Conservation (phyloP, 1,140 invertebrate genomes). For the Dinothrombium tinctorium region DNA sequence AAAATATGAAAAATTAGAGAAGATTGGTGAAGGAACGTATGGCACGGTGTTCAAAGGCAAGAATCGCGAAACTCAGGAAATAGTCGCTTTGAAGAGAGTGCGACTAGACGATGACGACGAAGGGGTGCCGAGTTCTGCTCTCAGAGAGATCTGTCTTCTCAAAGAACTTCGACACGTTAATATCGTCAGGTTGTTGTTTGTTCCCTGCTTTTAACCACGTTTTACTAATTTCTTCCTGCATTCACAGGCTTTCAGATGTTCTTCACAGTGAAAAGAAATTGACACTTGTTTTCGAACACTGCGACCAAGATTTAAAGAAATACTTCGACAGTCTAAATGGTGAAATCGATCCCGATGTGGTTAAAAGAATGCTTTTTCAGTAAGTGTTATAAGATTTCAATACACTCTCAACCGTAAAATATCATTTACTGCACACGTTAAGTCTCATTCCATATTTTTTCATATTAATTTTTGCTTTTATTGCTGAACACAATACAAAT, state of each 20-base stretch:
- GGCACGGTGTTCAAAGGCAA: constrained; percentile 98
- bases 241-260: constrained; percentile 60
- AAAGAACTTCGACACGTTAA: constrained; percentile 98
- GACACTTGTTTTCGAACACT: constrained; percentile 96
- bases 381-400: no score
- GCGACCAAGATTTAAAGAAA: constrained; percentile 97
- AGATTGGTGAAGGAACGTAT: constrained; percentile 97
- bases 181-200: constrained; percentile 78
- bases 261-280: constrained; percentile 94
- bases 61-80: constrained; percentile 86
- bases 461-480: no score
- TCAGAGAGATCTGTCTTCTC: constrained; percentile 86
- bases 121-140: constrained; percentile 88
- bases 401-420: no score
- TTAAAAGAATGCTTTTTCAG: constrained; percentile 61
- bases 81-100: constrained; percentile 93
- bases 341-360: constrained; percentile 85
- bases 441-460: no score
- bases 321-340: constrained; percentile 98
- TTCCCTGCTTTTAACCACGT: no score
- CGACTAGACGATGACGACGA: constrained; percentile 89
- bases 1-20: constrained; percentile 96
- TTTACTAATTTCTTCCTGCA: constrained; percentile 1
- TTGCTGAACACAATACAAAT: no score
- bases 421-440: no score